Evolutionary conservation across 2,888 invertebrate genomes (phyloP).

Genomic region (Aricia artaxerxes): DNA sequence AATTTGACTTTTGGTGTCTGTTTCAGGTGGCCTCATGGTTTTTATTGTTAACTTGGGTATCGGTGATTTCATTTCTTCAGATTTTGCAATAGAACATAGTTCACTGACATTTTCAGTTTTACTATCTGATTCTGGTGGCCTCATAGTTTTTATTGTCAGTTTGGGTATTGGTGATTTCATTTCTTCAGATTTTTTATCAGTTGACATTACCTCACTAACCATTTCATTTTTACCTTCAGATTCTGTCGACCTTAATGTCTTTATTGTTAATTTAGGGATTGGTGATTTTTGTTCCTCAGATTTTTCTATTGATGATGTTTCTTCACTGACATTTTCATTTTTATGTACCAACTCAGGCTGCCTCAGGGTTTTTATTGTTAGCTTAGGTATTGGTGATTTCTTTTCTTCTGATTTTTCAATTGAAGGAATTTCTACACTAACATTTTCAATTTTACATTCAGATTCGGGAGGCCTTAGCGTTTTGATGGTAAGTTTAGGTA

Average conservation of each 20-base stretch:
- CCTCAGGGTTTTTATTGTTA: conserved; percentile 4
- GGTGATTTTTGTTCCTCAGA: neutral
- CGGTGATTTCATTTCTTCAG: conserved; percentile 64
- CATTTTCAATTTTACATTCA: conserved; percentile 1
- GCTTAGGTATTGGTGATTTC: conserved; percentile 12
- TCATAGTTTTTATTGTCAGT: conserved; percentile 65
- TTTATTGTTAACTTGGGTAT: conserved; percentile 71
- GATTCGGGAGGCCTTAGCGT: neutral
- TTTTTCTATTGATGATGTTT: conserved; percentile 26
- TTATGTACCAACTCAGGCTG: conserved; percentile 43
- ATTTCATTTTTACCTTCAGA: conserved; percentile 10
- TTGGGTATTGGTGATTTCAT: conserved; percentile 66
- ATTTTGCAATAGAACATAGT: conserved; percentile 34
- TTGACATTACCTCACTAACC: neutral
- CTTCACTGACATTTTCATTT: neutral
- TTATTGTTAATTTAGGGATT: conserved; percentile 12
- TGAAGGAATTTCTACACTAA: neutral
- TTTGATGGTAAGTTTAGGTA: conserved; percentile 11
- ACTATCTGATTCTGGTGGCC: conserved; percentile 49
- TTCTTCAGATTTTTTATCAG: conserved; percentile 57
- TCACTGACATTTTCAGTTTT: conserved; percentile 52
- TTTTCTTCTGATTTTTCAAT: neutral
- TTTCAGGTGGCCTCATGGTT: conserved; percentile 55
- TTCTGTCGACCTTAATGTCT: neutral
- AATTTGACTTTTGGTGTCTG: conserved; percentile 71